Conservation (phyloP, 2,888 invertebrate species). For the Drosophila mimica region DNA sequence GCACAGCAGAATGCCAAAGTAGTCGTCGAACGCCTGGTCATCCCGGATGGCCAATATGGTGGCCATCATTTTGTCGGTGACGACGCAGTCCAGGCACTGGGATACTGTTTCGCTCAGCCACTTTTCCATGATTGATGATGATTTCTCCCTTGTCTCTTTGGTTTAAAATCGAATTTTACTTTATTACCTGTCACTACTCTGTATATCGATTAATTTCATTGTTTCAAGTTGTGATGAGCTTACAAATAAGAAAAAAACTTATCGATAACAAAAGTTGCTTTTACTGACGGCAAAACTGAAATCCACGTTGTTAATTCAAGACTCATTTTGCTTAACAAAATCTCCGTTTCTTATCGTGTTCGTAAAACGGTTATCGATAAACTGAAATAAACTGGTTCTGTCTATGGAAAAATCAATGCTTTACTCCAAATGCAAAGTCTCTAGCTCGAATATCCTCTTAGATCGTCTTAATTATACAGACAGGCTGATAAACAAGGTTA, state of each 20-base stretch:
- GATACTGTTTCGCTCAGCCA: constrained; percentile 89
- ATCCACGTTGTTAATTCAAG: no score
- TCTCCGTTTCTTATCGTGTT: no score
- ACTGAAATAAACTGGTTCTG: no score
- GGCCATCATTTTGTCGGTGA: constrained; percentile 89
- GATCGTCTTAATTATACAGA: background rate
- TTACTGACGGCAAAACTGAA: no score
- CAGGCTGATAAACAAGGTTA: background rate
- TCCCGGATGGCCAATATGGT: constrained; percentile 90
- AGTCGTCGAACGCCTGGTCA: constrained; percentile 90
- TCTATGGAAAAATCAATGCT: no score
- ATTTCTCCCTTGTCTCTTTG: background rate
- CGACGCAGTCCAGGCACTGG: constrained; percentile 88
- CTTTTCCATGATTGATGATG: constrained; percentile 86
- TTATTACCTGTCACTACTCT: background rate
- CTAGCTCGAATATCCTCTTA: background rate
- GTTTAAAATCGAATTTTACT: background rate
- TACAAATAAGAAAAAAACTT: no score
- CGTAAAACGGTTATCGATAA: no score
- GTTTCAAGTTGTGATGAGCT: no score
- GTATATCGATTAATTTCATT: background rate
- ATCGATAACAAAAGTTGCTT: no score
- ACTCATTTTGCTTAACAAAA: no score
- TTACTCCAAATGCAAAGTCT: no score
- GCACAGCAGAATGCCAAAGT: constrained; percentile 91